These are phyloP conservation scores for Lophura nycthemera DNA, from an alignment of 2,113 vertebrate species.

Conservation along the genomic window DNA sequence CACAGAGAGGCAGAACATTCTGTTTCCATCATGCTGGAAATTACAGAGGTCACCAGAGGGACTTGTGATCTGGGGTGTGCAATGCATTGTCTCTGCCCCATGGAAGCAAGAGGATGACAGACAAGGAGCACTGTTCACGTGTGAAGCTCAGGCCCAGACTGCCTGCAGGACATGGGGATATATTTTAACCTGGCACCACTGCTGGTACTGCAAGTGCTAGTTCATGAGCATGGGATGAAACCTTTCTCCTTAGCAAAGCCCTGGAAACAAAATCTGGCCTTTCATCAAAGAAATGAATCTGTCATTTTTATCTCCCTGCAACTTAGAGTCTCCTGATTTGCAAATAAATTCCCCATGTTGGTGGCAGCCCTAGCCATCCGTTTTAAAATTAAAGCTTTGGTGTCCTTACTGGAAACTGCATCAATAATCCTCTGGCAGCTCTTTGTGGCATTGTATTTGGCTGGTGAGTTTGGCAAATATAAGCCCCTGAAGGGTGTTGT, in stretches of 20 bases:
- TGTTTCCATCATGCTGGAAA: neutral
- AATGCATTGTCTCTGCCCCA: fast-evolving
- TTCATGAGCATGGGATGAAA: slow-evolving; percentile 18
- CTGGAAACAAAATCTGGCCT: slow-evolving; percentile 69
- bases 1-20: neutral
- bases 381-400: slow-evolving; percentile 75
- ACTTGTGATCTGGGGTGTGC: fast-evolving
- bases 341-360: slow-evolving; percentile 71
- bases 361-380: slow-evolving; percentile 59
- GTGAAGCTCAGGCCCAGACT: neutral
- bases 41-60: neutral
- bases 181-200: neutral
- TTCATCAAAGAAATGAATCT: slow-evolving; percentile 70
- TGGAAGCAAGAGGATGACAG: neutral
- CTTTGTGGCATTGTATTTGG: slow-evolving; percentile 39
- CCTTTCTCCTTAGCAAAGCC: slow-evolving; percentile 23
- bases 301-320: slow-evolving; percentile 72
- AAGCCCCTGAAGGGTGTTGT: slow-evolving; percentile 57
- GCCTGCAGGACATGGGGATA: fast-evolving
- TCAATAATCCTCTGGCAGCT: slow-evolving; percentile 57
- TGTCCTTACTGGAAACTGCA: slow-evolving; percentile 43
- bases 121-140: fast-evolving
- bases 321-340: slow-evolving; percentile 55
- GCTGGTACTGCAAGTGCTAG: neutral
- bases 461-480: slow-evolving; percentile 66